Conservation (phyloP, 2,888 invertebrate genomes). For the Euzophera pinguis region DNA sequence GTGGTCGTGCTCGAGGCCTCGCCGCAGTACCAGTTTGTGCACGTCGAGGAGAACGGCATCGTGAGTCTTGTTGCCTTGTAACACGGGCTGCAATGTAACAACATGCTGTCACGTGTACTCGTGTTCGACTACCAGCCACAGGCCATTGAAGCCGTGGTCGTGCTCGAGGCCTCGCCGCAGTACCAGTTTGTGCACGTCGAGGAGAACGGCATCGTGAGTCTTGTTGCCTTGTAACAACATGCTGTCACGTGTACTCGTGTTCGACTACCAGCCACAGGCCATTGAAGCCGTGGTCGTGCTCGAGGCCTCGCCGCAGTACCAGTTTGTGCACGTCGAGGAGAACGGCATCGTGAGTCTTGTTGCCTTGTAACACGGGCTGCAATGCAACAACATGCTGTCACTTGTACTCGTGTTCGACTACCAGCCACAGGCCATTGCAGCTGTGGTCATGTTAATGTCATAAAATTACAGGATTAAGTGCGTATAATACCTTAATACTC, state of each 20-base stretch:
- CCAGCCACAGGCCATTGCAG: constrained; percentile 90
- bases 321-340: constrained; percentile 94
- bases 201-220: constrained; percentile 87
- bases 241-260: constrained; percentile 93
- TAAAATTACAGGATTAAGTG: too few relatives aligned
- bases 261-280: constrained; percentile 93
- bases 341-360: constrained; percentile 86
- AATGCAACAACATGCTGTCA: too few relatives aligned
- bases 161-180: constrained; percentile 89
- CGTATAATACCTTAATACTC: too few relatives aligned
- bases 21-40: constrained; percentile 93
- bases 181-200: constrained; percentile 96
- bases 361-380: too few relatives aligned
- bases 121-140: constrained; percentile 96
- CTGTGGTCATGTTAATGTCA: constrained; percentile 92
- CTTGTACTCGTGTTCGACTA: constrained; percentile 97
- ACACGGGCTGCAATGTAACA: too few relatives aligned
- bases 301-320: constrained; percentile 90
- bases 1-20: constrained; percentile 92
- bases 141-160: constrained; percentile 91
- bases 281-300: constrained; percentile 93
- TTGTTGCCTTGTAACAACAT: too few relatives aligned
- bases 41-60: constrained; percentile 93
- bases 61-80: constrained; percentile 59
- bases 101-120: too few relatives aligned